Evolutionary conservation across 2,113 vertebrate genomes (phyloP), one percentile per base, ranked within the genome.

Genomic region (Alouatta palliata): DNA sequence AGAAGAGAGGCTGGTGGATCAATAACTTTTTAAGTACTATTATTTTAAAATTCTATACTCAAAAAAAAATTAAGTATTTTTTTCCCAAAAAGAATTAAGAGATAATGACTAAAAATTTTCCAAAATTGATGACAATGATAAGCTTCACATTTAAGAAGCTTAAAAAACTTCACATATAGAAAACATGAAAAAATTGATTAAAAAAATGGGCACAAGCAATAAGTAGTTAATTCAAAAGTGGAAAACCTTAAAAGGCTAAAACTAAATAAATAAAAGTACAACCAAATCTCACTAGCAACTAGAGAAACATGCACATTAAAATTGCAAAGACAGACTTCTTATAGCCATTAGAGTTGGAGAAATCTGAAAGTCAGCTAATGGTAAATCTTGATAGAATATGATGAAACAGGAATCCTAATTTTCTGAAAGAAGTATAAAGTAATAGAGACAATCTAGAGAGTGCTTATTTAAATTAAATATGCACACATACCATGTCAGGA

Each of bases 271-370:
- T 91, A 79, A 75, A 89, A 90, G 47, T 95, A 32, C 43, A 92
- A 86, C 86, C 73, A 96, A 86, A 82, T 96, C 43, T 97, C 43
- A 86, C 16, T 81, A 93, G 66, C 75, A 95, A 90, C 95, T 86
- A 94, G 84, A 84, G 61, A 93, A 91, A 79, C 88, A 84, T 71
- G 56, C 49, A 86, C 91, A 76, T 94, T 95, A 85, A 97, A 95
- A 95, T 68, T 91, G 52, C 45, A 90, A 83, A 82, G 37, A 95
- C 27, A 32, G 70, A 83, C 56, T 40, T 80, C 23, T 95, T 91
- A 94, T 25, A 95, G 79, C 58, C 70, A 82, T 94, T 47, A 88
- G 73, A 68, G 43, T 40, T 85, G 45, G 47, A 85, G 43, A 95
- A 92, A 54, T 77, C 23, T 86, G n/a, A 90, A 88, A 90, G 88